These are phyloP conservation scores for Flexamia atlantica DNA, from an alignment of 2,888 invertebrate species.

Conservation along the genomic window DNA sequence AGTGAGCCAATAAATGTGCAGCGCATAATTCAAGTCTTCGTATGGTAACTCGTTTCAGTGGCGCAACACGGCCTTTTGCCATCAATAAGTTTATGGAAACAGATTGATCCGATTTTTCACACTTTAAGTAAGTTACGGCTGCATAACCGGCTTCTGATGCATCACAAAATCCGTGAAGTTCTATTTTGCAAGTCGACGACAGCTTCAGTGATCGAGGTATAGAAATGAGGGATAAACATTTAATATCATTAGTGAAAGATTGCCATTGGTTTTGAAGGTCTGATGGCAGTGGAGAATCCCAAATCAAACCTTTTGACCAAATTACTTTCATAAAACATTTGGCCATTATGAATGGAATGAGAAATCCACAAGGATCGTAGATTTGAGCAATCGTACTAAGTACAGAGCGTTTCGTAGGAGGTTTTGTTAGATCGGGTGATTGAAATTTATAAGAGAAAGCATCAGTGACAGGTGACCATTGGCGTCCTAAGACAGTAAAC, in stretches of 20 bases:
- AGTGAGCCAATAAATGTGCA: not conserved
- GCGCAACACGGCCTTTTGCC: conserved; percentile 61
- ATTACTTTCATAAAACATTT: conserved; percentile 56
- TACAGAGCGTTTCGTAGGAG: not conserved
- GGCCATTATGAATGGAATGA: not conserved
- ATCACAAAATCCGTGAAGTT: conserved; percentile 52
- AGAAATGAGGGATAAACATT: not conserved
- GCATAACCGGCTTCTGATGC: conserved; percentile 55
- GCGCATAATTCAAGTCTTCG: conserved; percentile 69
- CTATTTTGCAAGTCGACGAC: not conserved
- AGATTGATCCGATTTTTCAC: not conserved
- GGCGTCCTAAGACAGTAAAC: not conserved
- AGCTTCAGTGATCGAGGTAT: conserved; percentile 24
- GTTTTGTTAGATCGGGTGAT: not conserved
- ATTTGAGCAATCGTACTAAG: conserved; percentile 16
- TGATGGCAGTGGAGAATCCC: conserved; percentile 54
- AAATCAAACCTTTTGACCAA: conserved; percentile 21
- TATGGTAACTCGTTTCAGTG: conserved; percentile 66
- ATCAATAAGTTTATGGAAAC: conserved; percentile 24
- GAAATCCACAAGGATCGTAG: conserved; percentile 48
- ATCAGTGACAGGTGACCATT: conserved; percentile 39
- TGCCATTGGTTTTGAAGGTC: not conserved
- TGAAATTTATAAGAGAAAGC: not conserved
- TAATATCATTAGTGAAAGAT: not conserved
- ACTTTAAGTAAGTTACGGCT: not conserved